A percentile compares a stretch with the other conserved stretches of the same genome.
phyloP scores from a whole-genome alignment of 2,113 vertebrate genomes.

The Esox niger region DNA sequence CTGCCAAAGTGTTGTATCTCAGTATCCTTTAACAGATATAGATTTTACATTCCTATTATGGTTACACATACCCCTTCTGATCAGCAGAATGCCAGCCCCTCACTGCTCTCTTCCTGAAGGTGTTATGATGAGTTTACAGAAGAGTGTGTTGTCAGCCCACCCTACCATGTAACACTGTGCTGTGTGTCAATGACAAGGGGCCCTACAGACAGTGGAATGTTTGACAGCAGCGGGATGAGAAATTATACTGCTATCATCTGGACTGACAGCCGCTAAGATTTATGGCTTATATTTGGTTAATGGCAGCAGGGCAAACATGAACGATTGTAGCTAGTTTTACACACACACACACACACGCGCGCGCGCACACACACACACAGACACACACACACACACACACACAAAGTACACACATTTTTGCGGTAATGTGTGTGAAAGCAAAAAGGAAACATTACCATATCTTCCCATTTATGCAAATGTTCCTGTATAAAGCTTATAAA shows the following conservation, averaged over 20 bases:
- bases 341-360: not conserved
- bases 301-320: slow-evolving; percentile 23
- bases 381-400: not conserved
- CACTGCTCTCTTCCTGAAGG: not conserved
- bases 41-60: not conserved
- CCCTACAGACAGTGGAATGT: slow-evolving; percentile 14
- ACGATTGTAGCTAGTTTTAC: slow-evolving; percentile 11
- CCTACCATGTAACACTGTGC: slow-evolving; percentile 1
- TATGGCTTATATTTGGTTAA: slow-evolving; percentile 22
- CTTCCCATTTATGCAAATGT: not conserved
- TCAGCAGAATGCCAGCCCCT: not conserved
- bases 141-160: slow-evolving; percentile 5
- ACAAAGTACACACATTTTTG: not conserved
- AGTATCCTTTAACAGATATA: not conserved
- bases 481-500: not conserved
- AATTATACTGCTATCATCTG: slow-evolving; percentile 15
- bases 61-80: not conserved
- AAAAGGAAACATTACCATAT: not conserved
- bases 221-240: slow-evolving; percentile 29
- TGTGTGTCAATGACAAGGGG: slow-evolving; percentile 9
- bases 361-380: not conserved
- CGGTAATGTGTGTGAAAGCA: not conserved
- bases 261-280: slow-evolving; percentile 30
- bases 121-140: slow-evolving; percentile 10
- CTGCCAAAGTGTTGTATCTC: not conserved